These are phyloP conservation scores for Cyrtorhinus lividipennis DNA, from an alignment of 1,140 invertebrate species.

Conservation along the genomic window DNA sequence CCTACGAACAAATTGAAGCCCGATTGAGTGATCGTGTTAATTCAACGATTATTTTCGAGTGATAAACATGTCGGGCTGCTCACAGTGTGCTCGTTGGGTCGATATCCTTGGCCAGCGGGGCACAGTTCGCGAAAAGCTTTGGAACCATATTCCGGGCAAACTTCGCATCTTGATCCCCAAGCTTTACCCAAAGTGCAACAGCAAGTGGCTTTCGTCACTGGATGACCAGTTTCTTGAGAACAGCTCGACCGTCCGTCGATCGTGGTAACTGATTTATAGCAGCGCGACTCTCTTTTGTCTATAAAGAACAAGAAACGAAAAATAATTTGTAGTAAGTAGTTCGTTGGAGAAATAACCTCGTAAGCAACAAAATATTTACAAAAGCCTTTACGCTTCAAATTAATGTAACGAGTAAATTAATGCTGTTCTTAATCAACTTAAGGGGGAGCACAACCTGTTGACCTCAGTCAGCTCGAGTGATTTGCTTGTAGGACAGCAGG, in stretches of 20 bases:
- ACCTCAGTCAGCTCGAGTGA: too few species aligned
- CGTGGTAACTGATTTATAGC: constrained; percentile 48
- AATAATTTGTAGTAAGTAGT: too few species aligned
- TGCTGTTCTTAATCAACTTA: too few species aligned
- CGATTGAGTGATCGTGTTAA: too few species aligned
- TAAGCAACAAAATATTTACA: too few species aligned
- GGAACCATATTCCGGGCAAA: constrained; percentile 53
- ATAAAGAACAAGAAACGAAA: constrained; percentile 22
- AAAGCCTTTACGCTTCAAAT: too few species aligned
- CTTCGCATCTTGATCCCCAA: constrained; percentile 70
- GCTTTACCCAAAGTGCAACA: constrained; percentile 73
- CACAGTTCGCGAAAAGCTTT: constrained; percentile 64
- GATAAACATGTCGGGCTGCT: constrained; percentile 25
- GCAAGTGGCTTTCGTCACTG: constrained; percentile 61
- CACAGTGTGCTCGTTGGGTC: constrained; percentile 65
- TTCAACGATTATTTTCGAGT: too few species aligned
- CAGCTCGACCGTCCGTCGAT: constrained; percentile 33
- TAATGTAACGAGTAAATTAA: too few species aligned
- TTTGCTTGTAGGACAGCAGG: too few species aligned
- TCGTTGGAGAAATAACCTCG: too few species aligned
- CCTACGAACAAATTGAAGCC: too few species aligned
- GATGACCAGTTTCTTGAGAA: constrained; percentile 38
- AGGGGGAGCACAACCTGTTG: too few species aligned
- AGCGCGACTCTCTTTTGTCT: constrained; percentile 66
- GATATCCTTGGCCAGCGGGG: constrained; percentile 68